Evolutionary conservation across 2,888 invertebrate genomes (phyloP).

Genomic region (Bruchidius siliquastri): DNA sequence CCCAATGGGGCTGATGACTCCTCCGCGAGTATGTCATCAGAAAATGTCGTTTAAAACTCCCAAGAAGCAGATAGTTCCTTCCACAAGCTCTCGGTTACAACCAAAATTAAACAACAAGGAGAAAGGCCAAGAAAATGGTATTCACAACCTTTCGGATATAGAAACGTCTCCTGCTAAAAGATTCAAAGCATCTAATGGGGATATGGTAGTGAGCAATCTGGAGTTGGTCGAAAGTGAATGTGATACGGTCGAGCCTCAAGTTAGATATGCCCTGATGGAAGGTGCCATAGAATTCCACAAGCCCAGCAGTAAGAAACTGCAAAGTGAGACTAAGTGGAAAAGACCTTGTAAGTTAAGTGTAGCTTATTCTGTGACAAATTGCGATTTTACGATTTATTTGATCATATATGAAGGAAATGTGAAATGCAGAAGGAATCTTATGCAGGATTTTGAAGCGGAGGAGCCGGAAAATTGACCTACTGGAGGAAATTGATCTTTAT

Average conservation of each 20-base stretch:
- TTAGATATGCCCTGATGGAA: conserved; percentile 34
- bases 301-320: conserved; percentile 37
- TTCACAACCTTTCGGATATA: conserved; percentile 23
- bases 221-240: conserved; percentile 31
- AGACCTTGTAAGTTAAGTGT: conserved; percentile 60
- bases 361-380: conserved; percentile 54
- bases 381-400: conserved; percentile 57
- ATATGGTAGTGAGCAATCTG: conserved; percentile 20
- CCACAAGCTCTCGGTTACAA: conserved; percentile 19
- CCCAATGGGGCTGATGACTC: conserved; percentile 24
- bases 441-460: conserved; percentile 46
- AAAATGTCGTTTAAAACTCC: conserved; percentile 28
- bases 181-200: conserved; percentile 25
- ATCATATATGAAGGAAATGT: conserved; percentile 59
- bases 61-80: conserved; percentile 26
- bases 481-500: not conserved
- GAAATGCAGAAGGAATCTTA: conserved; percentile 56
- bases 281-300: conserved; percentile 40
- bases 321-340: conserved; percentile 55
- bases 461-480: conserved; percentile 27
- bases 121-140: conserved; percentile 34
- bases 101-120: conserved; percentile 17
- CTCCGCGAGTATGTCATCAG: conserved; percentile 24
- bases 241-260: conserved; percentile 10
- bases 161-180: conserved; percentile 36